Conservation (phyloP, 2,113 vertebrate species). For the Circaetus gallicus region DNA sequence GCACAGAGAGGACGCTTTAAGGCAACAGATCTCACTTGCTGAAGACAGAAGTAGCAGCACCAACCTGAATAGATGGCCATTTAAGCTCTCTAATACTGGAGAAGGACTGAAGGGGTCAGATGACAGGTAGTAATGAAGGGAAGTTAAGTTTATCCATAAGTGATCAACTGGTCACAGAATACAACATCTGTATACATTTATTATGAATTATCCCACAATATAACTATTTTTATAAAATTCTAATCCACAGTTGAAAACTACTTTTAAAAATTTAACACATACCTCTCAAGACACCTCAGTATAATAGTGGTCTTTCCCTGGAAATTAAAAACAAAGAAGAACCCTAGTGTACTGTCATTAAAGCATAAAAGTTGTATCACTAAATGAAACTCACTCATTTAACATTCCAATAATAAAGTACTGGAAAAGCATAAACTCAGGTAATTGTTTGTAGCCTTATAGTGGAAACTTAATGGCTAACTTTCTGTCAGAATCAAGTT, state of each 20-base stretch:
- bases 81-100: background rate
- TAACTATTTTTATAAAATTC: background rate
- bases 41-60: background rate
- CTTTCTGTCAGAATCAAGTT: constrained; percentile 51
- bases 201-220: background rate
- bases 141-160: background rate
- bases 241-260: background rate
- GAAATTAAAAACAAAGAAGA: constrained; percentile 60
- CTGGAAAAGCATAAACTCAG: constrained; percentile 25
- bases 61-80: background rate
- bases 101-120: background rate
- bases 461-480: constrained; percentile 54
- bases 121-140: background rate
- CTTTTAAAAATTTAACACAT: constrained; percentile 31
- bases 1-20: background rate
- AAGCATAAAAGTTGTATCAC: constrained; percentile 12
- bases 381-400: constrained; percentile 44
- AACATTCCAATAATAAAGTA: constrained; percentile 34
- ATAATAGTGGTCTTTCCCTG: constrained; percentile 94
- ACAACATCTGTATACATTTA: background rate
- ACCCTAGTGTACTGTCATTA: constrained; percentile 20
- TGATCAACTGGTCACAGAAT: background rate
- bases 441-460: background rate
- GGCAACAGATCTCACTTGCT: background rate
- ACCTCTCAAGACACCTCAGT: constrained; percentile 92